These are phyloP conservation scores for Microplitis mediator DNA, from an alignment of 1,140 invertebrate genomes.

Conservation along the genomic window DNA sequence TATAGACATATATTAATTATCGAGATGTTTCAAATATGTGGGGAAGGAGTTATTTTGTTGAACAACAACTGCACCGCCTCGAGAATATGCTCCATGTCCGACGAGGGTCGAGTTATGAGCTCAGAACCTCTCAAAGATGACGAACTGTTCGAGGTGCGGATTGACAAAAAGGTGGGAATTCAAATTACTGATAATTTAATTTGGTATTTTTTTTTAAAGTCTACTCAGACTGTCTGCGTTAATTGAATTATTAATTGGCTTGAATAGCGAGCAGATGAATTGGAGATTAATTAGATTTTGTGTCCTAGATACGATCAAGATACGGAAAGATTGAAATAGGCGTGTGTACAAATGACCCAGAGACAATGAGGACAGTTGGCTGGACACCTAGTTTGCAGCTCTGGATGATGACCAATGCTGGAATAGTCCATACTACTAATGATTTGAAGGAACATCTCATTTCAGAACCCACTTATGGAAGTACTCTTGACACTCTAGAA, in stretches of 20 bases:
- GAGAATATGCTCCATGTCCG: conserved; percentile 79
- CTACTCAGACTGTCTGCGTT: too few relatives aligned
- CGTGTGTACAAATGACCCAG: conserved; percentile 83
- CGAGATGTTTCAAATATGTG: conserved; percentile 78
- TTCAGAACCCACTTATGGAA: conserved; percentile 80
- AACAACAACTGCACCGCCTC: conserved; percentile 83
- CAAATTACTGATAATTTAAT: neutral
- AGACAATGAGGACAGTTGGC: conserved; percentile 78
- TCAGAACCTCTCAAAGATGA: conserved; percentile 81
- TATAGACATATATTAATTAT: neutral
- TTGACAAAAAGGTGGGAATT: conserved; percentile 81
- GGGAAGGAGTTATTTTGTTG: conserved; percentile 77
- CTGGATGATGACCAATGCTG: conserved; percentile 88
- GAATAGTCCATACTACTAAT: conserved; percentile 69
- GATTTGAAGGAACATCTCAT: conserved; percentile 73
- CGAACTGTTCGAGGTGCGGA: conserved; percentile 85
- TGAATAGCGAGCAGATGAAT: too few relatives aligned
- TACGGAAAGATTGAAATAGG: conserved; percentile 93
- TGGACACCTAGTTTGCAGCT: conserved; percentile 86
- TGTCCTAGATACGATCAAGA: conserved; percentile 75
- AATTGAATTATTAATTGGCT: too few relatives aligned
- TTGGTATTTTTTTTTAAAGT: neutral
- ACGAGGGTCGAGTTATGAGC: conserved; percentile 85
- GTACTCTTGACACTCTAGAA: conserved; percentile 79
- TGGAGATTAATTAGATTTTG: neutral